These are phyloP conservation scores for Nycticryphes semicollaris DNA, from an alignment of 2,113 vertebrate species.

Conservation along the genomic window DNA sequence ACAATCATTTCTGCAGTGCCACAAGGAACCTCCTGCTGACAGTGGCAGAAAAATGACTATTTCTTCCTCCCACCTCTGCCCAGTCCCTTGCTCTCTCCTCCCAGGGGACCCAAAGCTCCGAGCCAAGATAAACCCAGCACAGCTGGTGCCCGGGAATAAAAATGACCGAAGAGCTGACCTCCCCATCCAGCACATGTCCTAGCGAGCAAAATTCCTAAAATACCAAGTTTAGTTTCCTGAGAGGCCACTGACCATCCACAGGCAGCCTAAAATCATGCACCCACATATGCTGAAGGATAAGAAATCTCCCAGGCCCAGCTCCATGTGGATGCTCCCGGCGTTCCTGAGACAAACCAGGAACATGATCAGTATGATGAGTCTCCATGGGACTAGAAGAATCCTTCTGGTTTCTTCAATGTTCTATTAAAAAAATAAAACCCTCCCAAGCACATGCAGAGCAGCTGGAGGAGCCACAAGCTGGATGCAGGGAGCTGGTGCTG, in stretches of 20 bases:
- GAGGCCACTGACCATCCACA: neutral
- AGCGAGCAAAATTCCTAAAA: neutral
- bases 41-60: neutral
- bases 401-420: neutral
- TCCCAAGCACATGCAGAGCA: neutral
- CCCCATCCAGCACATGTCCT: neutral
- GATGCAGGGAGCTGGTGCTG: neutral
- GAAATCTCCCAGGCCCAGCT: neutral
- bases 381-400: neutral
- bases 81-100: neutral
- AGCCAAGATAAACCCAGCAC: neutral
- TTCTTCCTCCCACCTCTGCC: neutral
- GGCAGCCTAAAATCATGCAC: neutral
- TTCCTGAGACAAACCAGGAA: neutral
- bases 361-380: neutral
- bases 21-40: neutral
- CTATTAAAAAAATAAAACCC: neutral
- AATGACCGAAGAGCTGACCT: rapidly evolving
- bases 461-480: neutral
- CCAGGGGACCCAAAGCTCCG: neutral
- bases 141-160: neutral
- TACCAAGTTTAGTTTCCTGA: neutral
- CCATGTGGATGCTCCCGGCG: neutral
- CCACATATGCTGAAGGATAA: neutral
- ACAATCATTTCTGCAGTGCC: neutral